Evolutionary conservation across 2,888 invertebrate species (phyloP), one percentile per base, ranked within the genome.

Genomic region (Patella depressa): DNA sequence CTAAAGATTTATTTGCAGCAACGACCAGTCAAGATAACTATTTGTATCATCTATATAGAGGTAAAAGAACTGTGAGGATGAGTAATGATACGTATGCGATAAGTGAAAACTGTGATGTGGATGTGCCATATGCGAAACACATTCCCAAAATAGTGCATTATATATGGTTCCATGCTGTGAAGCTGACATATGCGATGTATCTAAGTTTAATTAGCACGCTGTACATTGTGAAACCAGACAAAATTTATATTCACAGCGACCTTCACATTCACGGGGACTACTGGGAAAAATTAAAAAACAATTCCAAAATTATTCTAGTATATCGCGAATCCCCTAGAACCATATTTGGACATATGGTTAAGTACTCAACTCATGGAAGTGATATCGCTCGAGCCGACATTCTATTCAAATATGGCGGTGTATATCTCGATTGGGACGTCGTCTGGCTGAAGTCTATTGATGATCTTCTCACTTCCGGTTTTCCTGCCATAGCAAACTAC

Each of bases 391-490:
- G 90, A 11, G 89, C 89, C 2, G 90, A 90, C 53, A 82, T 89
- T 34, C 82, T 90, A 78, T 84, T 88, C 24, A 88, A 88, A 79
- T 90, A 89, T 79, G 90, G 90, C 53, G 90, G 90, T 7, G 85
- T 90, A n/a, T 90, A 90, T 79, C 83, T 88, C 57, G 90, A 90
- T 79, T 90, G 89, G 83, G 90, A 90, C 76, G 90, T 87, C 11
- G 80, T 89, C 12, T 90, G 89, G 88, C 83, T 88, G 14, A 85
- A 85, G 75, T 85, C 87, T 11, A 81, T 89, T 3, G 83, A 83
- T 29, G 80, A 85, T 19, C 76, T 86, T 29, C 79, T 87, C 7
- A 54, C 79, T 55, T 70, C 79, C 65, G 85, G 86, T 65, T 85
- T 87, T 80, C 87, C 88, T 71, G 87, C 86, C 14, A 85, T 89